These are phyloP conservation scores for Delphinapterus leucas DNA, from an alignment of 2,113 vertebrate genomes.

Conservation along the genomic window DNA sequence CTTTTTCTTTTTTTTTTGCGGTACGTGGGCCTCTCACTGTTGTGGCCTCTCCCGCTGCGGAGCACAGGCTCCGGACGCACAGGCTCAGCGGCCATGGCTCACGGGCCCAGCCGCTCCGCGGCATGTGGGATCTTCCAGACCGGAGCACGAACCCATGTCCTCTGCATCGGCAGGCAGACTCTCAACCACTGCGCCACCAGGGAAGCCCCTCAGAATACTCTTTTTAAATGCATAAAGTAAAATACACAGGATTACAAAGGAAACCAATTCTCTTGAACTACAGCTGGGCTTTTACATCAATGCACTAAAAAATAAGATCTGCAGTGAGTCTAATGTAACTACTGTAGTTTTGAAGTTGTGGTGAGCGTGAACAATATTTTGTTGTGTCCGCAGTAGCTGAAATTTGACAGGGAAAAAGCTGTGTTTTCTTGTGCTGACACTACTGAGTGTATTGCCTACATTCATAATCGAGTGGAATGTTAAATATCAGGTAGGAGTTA, in stretches of 20 bases:
- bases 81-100: too few species aligned
- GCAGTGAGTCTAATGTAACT: neutral
- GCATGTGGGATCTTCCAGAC: too few species aligned
- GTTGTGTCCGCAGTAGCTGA: neutral
- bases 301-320: neutral
- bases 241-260: neutral
- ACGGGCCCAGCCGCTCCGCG: rapidly evolving
- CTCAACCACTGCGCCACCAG: too few species aligned
- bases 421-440: neutral
- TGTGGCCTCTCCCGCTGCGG: too few species aligned
- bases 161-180: too few species aligned
- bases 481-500: neutral
- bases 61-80: too few species aligned
- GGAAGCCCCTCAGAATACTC: neutral
- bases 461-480: neutral
- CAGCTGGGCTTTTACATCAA: neutral
- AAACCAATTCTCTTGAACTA: neutral
- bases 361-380: neutral
- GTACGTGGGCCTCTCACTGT: too few species aligned
- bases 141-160: too few species aligned
- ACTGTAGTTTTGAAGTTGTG: neutral
- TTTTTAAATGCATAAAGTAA: neutral
- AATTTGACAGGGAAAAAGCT: neutral
- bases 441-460: rapidly evolving
- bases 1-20: too few species aligned